Evolutionary conservation across 2,888 invertebrate genomes (phyloP).

Genomic region (Trachelus troglodyta): DNA sequence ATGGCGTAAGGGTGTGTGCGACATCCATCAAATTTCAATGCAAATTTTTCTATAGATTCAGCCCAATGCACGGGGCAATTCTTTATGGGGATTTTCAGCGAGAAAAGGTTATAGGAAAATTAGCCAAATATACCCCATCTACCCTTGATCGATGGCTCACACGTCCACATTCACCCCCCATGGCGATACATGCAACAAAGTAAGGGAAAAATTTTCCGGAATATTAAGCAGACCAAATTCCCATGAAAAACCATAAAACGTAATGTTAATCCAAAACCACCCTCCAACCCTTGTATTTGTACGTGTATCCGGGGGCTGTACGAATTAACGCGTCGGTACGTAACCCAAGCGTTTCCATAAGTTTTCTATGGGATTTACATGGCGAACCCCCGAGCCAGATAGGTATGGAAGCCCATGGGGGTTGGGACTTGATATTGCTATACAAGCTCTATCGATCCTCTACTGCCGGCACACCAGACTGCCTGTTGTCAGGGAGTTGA

Average conservation of each 20-base stretch:
- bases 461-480: conserved; percentile 42
- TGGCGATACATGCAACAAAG: not conserved
- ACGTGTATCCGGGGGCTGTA: not conserved
- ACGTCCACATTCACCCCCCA: not conserved
- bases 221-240: not conserved
- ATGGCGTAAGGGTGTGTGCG: not conserved
- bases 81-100: not conserved
- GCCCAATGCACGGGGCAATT: not conserved
- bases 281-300: not conserved
- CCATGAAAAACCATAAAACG: not conserved
- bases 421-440: conserved; percentile 55
- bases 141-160: not conserved
- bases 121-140: not conserved
- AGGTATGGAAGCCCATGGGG: conserved; percentile 33
- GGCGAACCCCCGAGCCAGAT: not conserved
- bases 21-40: not conserved
- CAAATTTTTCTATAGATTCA: not conserved
- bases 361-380: not conserved
- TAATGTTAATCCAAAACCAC: not conserved
- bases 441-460: conserved; percentile 58
- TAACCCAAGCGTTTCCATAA: not conserved
- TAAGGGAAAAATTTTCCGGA: not conserved
- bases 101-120: not conserved
- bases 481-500: conserved; percentile 59
- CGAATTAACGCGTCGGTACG: conserved; percentile 33